These are phyloP conservation scores for Drosophila nigricruria DNA, from an alignment of 2,888 invertebrate species.

Conservation along the genomic window DNA sequence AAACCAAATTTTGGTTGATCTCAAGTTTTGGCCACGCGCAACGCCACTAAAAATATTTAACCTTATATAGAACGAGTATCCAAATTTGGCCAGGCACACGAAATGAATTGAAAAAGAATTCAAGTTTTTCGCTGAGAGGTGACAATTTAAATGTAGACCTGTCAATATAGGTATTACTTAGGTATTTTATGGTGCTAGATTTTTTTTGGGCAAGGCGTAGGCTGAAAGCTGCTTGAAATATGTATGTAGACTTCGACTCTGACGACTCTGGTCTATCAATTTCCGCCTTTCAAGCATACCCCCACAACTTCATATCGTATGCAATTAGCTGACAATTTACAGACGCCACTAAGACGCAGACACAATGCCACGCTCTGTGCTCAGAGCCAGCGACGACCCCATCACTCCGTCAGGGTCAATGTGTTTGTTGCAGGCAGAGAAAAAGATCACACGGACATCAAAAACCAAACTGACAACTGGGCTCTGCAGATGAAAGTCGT, in stretches of 20 bases:
- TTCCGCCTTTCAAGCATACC: conserved; percentile 58
- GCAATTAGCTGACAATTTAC: conserved; percentile 62
- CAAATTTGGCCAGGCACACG: conserved; percentile 56
- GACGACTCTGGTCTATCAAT: neutral
- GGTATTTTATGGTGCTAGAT: conserved; percentile 40
- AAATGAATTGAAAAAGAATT: conserved; percentile 61
- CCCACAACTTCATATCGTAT: conserved; percentile 16
- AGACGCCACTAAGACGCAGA: conserved; percentile 49
- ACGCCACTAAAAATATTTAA: conserved; percentile 51
- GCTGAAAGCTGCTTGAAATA: conserved; percentile 2
- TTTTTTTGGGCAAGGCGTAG: conserved; percentile 31
- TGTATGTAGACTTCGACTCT: too few relatives aligned
- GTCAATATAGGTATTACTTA: conserved; percentile 63
- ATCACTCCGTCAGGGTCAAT: conserved; percentile 68
- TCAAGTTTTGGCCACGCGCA: conserved; percentile 65
- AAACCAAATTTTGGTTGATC: conserved; percentile 60
- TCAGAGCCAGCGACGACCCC: conserved; percentile 26
- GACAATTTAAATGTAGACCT: conserved; percentile 69
- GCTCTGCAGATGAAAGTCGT: conserved; percentile 47
- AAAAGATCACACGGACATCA: conserved; percentile 41
- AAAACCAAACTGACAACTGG: conserved; percentile 40
- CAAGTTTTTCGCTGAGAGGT: conserved; percentile 56
- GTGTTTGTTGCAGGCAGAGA: conserved; percentile 66
- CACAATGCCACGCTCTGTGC: conserved; percentile 68
- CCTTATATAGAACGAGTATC: conserved; percentile 47